phyloP scores from a whole-genome alignment of 2,888 invertebrate genomes.

The Anoplius nigerrimus region DNA sequence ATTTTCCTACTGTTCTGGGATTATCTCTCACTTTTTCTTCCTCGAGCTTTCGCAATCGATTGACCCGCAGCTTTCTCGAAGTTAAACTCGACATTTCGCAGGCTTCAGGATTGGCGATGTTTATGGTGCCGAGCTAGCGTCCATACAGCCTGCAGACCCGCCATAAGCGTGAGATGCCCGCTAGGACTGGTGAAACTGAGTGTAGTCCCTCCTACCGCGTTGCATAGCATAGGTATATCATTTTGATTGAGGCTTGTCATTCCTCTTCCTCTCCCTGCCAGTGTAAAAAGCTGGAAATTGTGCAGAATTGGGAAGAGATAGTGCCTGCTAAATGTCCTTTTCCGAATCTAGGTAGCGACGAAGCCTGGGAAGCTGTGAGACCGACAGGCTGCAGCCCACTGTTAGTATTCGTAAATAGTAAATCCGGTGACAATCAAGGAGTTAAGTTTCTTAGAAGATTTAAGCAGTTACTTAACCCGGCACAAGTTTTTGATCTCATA shows the following conservation, averaged over 20 bases:
- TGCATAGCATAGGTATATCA: slow-evolving; percentile 90
- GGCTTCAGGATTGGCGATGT: slow-evolving; percentile 96
- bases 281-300: too few relatives aligned
- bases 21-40: too few relatives aligned
- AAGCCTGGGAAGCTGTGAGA: slow-evolving; percentile 91
- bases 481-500: slow-evolving; percentile 98
- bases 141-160: slow-evolving; percentile 92
- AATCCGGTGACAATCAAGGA: slow-evolving; percentile 98
- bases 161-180: slow-evolving; percentile 86
- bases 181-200: slow-evolving; percentile 93
- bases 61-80: slow-evolving; percentile 1
- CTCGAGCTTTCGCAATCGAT: too few relatives aligned
- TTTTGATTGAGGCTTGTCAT: not conserved
- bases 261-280: too few relatives aligned
- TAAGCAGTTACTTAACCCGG: slow-evolving; percentile 96
- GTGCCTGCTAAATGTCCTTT: too few relatives aligned
- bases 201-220: slow-evolving; percentile 94
- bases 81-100: slow-evolving; percentile 71
- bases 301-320: too few relatives aligned
- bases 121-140: slow-evolving; percentile 96
- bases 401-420: slow-evolving; percentile 97
- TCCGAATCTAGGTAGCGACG: slow-evolving; percentile 80
- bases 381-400: slow-evolving; percentile 84
- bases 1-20: not conserved
- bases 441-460: slow-evolving; percentile 96